Evolutionary conservation across 2,888 invertebrate genomes (phyloP), one percentile per base, ranked within the genome.

Genomic region (Athalia circularis): DNA sequence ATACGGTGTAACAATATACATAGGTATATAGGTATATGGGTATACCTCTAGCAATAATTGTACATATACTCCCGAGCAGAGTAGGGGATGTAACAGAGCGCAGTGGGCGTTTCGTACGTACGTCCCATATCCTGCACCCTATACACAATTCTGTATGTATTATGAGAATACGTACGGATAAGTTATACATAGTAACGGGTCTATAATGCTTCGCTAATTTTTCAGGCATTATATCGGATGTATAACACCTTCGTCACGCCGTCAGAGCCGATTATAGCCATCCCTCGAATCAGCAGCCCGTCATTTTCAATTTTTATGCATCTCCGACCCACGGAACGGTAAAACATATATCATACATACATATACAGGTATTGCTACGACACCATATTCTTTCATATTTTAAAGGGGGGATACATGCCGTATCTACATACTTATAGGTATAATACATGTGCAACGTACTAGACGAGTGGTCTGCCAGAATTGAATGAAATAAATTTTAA

Each of bases 141-240:
- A n/a, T n/a, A 29, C 48, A n/a, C 7, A 48, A 13, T 11, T 67
- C 43, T 15, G 47, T 50, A 67, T 47, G 7, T 15, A 67, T 64
- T 64, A 4, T 29, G 9, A 15, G 43, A 64, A 45, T 43, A 29
- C 6, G 13, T 13, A 65, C 47, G 5, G 13, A 67, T 50, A 45
- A 4, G 5, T n/a, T 1, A 43, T 3, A 15, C 11, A 47, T 15
- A 45, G 72, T 15, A 47, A 61, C 72, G 72, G 61, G 72, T 72
- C 68, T 43, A 65, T 65, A 65, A 87, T 86, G 87, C 86, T 85
- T 86, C 88, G 86, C 87, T 87, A 87, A 88, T 88, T 88, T 88
- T 86, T 85, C 84, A 84, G 83, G 84, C 85, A 85, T 85, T 85
- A 82, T 84, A 74, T 61, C 54, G 61, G 50, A 74, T 61, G 59